Conservation (phyloP, 2,888 invertebrate species). For the Tetranychus piercei region DNA sequence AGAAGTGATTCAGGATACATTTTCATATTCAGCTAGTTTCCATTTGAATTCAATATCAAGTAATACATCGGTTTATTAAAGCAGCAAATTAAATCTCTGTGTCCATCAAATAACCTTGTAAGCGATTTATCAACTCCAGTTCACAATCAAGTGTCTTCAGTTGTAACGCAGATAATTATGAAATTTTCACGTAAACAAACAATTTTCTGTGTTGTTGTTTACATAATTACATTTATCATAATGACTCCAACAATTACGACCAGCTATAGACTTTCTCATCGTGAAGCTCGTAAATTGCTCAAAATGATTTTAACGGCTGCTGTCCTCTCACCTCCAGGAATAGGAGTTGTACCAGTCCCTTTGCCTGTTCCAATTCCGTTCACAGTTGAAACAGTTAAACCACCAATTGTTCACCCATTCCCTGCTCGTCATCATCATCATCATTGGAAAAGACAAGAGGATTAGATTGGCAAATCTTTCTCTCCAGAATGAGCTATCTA, state of each 20-base stretch:
- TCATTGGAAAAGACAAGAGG: not conserved
- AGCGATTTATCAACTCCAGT: no score
- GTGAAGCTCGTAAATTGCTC: not conserved
- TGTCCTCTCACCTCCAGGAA: not conserved
- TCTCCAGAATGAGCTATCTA: not conserved
- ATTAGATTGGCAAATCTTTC: not conserved
- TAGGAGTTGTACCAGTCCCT: not conserved
- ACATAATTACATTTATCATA: not conserved
- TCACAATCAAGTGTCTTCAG: no score
- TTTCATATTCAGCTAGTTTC: no score
- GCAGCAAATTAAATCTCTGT: no score
- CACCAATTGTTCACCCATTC: not conserved
- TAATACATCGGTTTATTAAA: no score
- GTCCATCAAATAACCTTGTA: no score
- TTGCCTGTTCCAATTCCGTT: not conserved
- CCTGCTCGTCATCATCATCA: not conserved
- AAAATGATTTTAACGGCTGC: not conserved
- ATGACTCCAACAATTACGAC: not conserved
- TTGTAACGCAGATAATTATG: not conserved
- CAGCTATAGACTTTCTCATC: not conserved
- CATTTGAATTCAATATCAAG: no score
- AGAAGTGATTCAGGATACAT: no score
- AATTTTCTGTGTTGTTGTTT: not conserved
- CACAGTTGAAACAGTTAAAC: conserved; percentile 1
- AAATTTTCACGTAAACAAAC: not conserved